A percentile compares a stretch with the other conserved stretches of the same genome.
These are phyloP conservation scores for Zaprionus kolodkinae DNA, from an alignment of 1,140 invertebrate species.

Conservation along the genomic window DNA sequence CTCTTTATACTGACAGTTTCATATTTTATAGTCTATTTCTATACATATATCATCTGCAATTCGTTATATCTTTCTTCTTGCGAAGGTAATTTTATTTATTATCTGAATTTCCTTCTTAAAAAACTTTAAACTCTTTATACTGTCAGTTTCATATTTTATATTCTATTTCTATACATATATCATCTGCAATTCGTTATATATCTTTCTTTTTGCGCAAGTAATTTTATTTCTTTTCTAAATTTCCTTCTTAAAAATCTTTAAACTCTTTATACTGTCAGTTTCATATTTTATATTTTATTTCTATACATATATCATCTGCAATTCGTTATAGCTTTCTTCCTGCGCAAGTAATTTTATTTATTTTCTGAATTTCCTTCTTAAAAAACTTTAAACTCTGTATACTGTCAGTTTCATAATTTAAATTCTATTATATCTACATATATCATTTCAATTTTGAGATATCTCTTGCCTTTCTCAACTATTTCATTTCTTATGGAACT, in stretches of 20 bases:
- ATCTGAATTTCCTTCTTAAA: background rate
- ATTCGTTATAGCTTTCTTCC: background rate
- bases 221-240: background rate
- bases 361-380: background rate
- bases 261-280: background rate
- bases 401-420: background rate
- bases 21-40: no score
- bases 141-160: background rate
- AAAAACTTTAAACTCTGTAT: background rate
- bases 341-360: background rate
- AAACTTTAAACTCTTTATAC: background rate
- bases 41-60: background rate
- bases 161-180: background rate
- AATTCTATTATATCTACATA: rapidly evolving
- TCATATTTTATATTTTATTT: background rate
- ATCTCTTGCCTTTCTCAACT: background rate
- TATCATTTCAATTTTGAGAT: background rate
- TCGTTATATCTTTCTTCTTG: background rate
- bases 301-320: background rate
- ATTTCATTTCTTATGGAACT: background rate
- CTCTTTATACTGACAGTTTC: no score
- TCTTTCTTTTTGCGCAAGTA: background rate
- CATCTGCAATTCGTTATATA: background rate
- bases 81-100: background rate
- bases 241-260: background rate